Base-by-base conservation (phyloP, 2,797 vertebrate genomes). In the Amazona ochrocephala region DNA sequence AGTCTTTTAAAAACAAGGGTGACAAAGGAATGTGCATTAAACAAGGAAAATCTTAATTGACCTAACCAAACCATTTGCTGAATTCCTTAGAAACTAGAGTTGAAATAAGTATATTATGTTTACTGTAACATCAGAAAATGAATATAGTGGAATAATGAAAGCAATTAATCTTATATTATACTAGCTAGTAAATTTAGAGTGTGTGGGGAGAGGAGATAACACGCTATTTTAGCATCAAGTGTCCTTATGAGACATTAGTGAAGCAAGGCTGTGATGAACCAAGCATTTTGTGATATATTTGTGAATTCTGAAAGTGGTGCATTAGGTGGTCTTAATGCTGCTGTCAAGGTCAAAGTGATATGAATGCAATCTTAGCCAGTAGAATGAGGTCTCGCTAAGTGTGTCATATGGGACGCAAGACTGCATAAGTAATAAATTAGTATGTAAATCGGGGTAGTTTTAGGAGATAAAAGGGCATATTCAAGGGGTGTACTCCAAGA, bases 111-210 rank as follows among this genome's bases (percentile, higher is more conserved):
- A 11, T 34, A 41, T 60, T 26, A 53, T 32, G 21, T 54, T 77
- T 90, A 65, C 24, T 66, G 24, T 65, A 84, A 81, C 13, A 29
- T 68, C 32, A 39, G n/a, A 77, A 74, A 94, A 90, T 78, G 1
- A 81, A 51, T 74, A 66, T 15, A 45, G 30, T 5, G 30, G n/a
- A 74, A 56, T 77, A 92, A 84, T 84, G 79, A 74, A 92, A 84
- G 89, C 71, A 92, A 90, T 90, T 92, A 92, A 87, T 94, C 56
- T 61, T 81, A 37, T 19, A 68, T 81, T 80, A 30, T 42, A 61
- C 20, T 18, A 80, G 71, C 70, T 76, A n/a, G 41, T 44, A 78
- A 87, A 90, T 90, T 30, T 34, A 61, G 71, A 51, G 56, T 24
- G 21, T 27, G 21, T 92, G 87, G 1, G 2, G 51, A 56, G n/a